Evolutionary conservation across 1,140 invertebrate genomes (phyloP), one percentile per base, ranked within the genome.

Genomic region (Hypothenemus hampei): DNA sequence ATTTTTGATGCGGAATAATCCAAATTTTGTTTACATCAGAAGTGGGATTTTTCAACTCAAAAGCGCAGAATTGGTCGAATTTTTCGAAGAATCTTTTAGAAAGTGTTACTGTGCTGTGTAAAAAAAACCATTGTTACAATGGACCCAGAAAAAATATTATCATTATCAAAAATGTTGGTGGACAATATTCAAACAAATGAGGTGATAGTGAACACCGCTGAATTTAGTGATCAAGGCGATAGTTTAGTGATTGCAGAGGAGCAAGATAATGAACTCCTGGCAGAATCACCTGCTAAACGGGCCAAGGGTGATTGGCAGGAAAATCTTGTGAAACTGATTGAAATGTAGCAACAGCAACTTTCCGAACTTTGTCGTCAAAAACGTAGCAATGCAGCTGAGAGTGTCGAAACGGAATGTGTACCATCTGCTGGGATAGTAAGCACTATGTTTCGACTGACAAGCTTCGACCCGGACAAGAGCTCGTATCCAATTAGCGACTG

Each of bases 401-500:
- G n/a, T n/a, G n/a, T n/a, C n/a, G n/a, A 36, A 36, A 36, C 33
- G 13, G 15, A 36, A 15, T 8, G 33, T 8, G 33, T 36, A 13
- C 6, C 33, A 13, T 15, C 33, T 15, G 6, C 15, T 13, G 33
- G 15, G 33, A 8, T 6, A 5, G 33, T 15, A 36, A 15, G 33
- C 15, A 8, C 33, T 8, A 8, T 8, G 6, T 36, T 36, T 36
- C 15, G 19, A 40, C n/a, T n/a, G n/a, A n/a, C n/a, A 16, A 40
- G 16, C 8, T 24, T 22, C 11, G 22, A 41, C 16, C 36, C 6
- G 7, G 48, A 51, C 20, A 29, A 40, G 11, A 49, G 47, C 20
- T 19, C n/a, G 3, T 23, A 51, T 19, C 11, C 48, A 29, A 59
- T 48, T 7, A 44, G 44, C 13, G 35, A 59, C 33, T 59, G 52